A percentile compares a stretch with the other conserved stretches of the same genome.
Conservation (phyloP, 2,113 vertebrate genomes). For the Sphyrna mokarran region DNA sequence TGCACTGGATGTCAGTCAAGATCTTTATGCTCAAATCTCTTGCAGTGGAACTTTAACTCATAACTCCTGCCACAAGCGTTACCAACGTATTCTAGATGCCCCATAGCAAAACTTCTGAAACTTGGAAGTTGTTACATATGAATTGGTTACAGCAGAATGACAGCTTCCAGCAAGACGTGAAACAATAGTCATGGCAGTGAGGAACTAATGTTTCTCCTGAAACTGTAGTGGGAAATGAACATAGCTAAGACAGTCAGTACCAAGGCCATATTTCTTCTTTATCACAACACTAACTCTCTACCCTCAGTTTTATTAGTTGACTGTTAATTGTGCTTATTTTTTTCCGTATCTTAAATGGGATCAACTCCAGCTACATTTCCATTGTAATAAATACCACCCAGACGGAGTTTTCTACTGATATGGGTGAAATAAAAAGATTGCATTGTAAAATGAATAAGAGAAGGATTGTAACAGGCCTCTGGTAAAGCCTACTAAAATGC, state of each 20-base stretch:
- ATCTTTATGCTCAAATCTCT: neutral
- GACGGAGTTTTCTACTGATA: neutral
- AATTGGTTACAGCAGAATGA: neutral
- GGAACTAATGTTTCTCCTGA: neutral
- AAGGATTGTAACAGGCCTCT: neutral
- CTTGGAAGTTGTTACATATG: neutral
- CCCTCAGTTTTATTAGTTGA: neutral
- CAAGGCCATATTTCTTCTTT: neutral
- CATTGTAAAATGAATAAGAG: neutral
- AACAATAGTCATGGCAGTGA: neutral
- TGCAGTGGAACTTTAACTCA: neutral
- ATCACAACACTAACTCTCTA: neutral
- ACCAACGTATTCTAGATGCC: neutral
- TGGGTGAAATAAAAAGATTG: neutral
- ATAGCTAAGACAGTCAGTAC: neutral
- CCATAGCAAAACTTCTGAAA: neutral
- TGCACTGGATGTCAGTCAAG: neutral
- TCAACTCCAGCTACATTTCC: neutral
- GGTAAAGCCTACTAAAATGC: neutral
- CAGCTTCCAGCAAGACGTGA: neutral
- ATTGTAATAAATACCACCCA: neutral
- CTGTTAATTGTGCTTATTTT: neutral
- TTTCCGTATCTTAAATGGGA: slow-evolving; percentile 5
- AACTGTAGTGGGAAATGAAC: neutral
- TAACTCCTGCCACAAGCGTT: neutral